Base-by-base conservation (phyloP, 2,113 vertebrate species). In the Tragelaphus imberbis region DNA sequence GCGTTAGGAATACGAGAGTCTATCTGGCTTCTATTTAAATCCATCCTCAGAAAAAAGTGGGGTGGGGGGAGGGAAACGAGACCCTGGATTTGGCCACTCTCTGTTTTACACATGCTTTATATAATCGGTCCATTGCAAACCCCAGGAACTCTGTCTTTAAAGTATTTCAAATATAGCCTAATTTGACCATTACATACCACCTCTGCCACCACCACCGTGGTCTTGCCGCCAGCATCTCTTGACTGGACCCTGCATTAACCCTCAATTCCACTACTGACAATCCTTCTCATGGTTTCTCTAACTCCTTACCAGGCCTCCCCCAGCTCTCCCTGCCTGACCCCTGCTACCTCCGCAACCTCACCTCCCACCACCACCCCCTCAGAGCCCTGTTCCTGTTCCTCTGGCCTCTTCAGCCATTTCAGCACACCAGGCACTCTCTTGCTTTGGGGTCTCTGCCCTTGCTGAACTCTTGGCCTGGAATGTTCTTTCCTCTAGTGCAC, bases 161-260 rank as follows among this genome's bases (percentile, higher is more conserved):
- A 87, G 17, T 49, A 53, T 85, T 85, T 59, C 55, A 63, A 44
- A 36, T 27, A 4, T 3, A 51, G 28, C 7, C 55, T 13, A 44
- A 63, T 53, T 19, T 65, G 90, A 85, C n/a, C 53, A 58, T 25
- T 1, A 6, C 0, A 0, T 53, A 77, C 23, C 56, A 68, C 44
- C 44, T 79, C 27, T 44, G 40, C 4, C 2, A 1, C 28, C 36
- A 44, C 33, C 47, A 53, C 36, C 6, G 0, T 2, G 25, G 14
- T 28, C 91, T 4, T 0, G 51, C 6, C 25, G 36, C 49, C 1
- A 25, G 36, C 7, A 25, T 27, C 40, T 51, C 19, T n/a, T 21
- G 27, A 36, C 30, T 61, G 30, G 14, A 14, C 7, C 49, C 79
- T 71, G 40, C 30, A 80, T 12, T 33, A 40, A 49, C 58, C 8